phyloP scores from a whole-genome alignment of 2,888 invertebrate genomes.

The Dascillus cervinus region DNA sequence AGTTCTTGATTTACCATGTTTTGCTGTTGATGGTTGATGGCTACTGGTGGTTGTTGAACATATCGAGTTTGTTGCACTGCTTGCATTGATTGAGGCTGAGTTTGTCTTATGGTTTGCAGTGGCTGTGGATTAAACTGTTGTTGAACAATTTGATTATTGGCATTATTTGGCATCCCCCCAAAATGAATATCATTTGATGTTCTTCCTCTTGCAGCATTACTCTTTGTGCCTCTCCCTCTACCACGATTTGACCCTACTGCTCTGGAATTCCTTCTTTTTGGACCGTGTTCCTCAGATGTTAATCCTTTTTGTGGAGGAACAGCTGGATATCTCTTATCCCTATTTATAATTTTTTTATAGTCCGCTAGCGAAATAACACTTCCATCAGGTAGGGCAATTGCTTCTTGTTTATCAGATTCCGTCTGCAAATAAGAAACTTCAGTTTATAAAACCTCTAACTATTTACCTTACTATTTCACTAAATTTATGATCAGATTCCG shows the following conservation, averaged over 20 bases:
- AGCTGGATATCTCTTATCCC: too few species aligned
- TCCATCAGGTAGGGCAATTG: constrained; percentile 27
- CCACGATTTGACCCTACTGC: constrained; percentile 1
- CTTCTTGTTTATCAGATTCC: constrained; percentile 19
- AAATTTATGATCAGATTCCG: constrained; percentile 2
- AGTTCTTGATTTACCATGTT: constrained; percentile 48
- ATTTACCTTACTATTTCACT: constrained; percentile 10
- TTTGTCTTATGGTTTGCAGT: too few species aligned
- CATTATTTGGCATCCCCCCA: not conserved
- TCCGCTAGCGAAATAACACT: constrained; percentile 22
- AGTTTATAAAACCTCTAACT: not conserved
- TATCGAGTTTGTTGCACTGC: constrained; percentile 30
- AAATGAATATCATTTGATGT: too few species aligned
- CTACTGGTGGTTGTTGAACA: constrained; percentile 18
- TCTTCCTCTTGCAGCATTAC: too few species aligned
- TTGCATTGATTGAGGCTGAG: constrained; percentile 21
- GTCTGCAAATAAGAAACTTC: too few species aligned
- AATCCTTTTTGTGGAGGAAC: not conserved
- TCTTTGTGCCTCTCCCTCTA: not conserved
- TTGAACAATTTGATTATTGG: constrained; percentile 1
- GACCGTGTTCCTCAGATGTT: too few species aligned
- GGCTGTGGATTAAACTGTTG: too few species aligned
- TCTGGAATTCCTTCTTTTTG: too few species aligned
- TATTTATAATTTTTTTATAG: constrained; percentile 30
- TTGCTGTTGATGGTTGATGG: constrained; percentile 44